phyloP scores from a whole-genome alignment of 2,888 invertebrate genomes.

The Maniola hyperantus region DNA sequence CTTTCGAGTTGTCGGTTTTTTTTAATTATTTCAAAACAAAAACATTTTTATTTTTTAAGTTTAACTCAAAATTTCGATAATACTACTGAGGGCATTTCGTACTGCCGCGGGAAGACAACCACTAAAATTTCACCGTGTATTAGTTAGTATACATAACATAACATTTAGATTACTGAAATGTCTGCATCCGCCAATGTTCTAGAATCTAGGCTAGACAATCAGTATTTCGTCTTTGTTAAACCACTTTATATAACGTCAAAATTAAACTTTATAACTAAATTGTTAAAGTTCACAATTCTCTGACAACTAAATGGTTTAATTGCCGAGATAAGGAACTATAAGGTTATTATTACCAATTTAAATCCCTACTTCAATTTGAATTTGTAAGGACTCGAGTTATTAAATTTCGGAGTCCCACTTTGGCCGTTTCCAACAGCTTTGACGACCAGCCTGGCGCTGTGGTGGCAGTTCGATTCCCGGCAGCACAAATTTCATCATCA shows the following conservation, averaged over 20 bases:
- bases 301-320: slow-evolving; percentile 31
- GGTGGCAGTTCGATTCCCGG: too few relatives aligned
- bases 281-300: slow-evolving; percentile 22
- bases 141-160: too few relatives aligned
- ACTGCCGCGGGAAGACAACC: too few relatives aligned
- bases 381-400: slow-evolving; percentile 47
- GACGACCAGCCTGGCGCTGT: too few relatives aligned
- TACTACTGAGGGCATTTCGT: too few relatives aligned
- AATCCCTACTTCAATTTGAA: slow-evolving; percentile 35
- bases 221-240: slow-evolving; percentile 43
- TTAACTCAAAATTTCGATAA: too few relatives aligned
- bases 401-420: not conserved
- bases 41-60: too few relatives aligned
- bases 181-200: slow-evolving; percentile 55
- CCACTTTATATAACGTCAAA: slow-evolving; percentile 42
- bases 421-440: too few relatives aligned
- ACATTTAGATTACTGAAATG: slow-evolving; percentile 60
- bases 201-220: slow-evolving; percentile 47
- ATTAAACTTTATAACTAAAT: slow-evolving; percentile 48
- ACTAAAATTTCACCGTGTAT: too few relatives aligned
- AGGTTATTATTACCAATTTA: slow-evolving; percentile 40
- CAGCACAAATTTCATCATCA: too few relatives aligned
- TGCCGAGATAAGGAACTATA: slow-evolving; percentile 38
- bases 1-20: too few relatives aligned
- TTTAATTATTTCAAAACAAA: too few relatives aligned